These are phyloP conservation scores for Cyclophora albipunctata DNA, from an alignment of 2,888 invertebrate species.

Conservation along the genomic window DNA sequence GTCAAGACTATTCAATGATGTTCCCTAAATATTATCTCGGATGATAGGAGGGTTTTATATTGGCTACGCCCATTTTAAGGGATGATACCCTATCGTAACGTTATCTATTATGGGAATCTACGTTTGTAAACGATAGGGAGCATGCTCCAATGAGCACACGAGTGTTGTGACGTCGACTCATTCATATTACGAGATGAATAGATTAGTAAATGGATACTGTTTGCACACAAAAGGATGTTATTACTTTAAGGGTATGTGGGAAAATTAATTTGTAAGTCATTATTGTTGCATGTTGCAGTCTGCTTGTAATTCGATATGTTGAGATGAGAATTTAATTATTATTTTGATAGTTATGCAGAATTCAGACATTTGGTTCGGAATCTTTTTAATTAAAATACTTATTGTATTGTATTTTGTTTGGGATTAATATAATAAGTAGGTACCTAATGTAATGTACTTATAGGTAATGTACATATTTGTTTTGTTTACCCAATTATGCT, in stretches of 20 bases:
- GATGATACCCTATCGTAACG: no score
- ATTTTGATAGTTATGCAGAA: no score
- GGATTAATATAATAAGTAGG: no score
- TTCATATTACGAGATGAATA: slow-evolving; percentile 52
- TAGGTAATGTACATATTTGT: no score
- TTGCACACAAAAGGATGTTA: slow-evolving; percentile 66
- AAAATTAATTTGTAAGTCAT: slow-evolving; percentile 68
- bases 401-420: no score
- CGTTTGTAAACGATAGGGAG: slow-evolving; percentile 21
- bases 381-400: no score
- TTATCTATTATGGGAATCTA: neutral
- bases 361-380: no score
- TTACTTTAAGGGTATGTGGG: slow-evolving; percentile 73
- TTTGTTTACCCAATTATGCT: no score
- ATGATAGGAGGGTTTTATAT: no score
- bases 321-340: neutral
- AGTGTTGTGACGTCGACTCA: slow-evolving; percentile 67
- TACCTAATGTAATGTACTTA: no score
- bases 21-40: neutral
- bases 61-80: no score
- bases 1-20: slow-evolving; percentile 7
- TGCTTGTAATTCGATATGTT: slow-evolving; percentile 31
- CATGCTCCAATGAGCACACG: slow-evolving; percentile 47
- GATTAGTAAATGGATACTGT: slow-evolving; percentile 67
- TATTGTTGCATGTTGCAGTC: slow-evolving; percentile 31